Base-by-base conservation (phyloP, 2,888 invertebrate genomes). In the Stegana nigrithorax region DNA sequence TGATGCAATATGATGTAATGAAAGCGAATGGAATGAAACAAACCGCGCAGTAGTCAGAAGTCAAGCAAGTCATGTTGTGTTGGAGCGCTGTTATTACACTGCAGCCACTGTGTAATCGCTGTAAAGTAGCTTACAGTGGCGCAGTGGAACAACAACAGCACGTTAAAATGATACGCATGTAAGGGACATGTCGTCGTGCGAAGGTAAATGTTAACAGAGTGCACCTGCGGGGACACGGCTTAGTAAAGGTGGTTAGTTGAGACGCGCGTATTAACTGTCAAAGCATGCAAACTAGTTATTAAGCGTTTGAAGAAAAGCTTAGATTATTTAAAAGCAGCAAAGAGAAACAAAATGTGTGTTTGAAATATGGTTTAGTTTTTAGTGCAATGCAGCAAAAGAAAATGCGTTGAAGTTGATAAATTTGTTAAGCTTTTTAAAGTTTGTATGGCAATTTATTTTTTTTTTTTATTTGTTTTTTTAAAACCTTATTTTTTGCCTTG, bases 401-500 rank as follows among this genome's bases (percentile, higher is more conserved):
- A 55, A 60, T 59, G 60, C 25, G 32, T 59, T 65, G 14, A 23
- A 57, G 59, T 14, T 45, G 23, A 26, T 17, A 47, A 45, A 53
- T 65, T 66, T 58, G 56, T 65, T 55, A 61, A 8, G 36, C 23
- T 39, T 36, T 21, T 14, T 23, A 42, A 6, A 23, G 19, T 39
- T n/a, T 51, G 8, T 17, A 19, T 42, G 44, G n/a, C 17, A 25
- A 47, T 12, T 21, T 47, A 14, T 45, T 47, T 47, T 50, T 50
- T 50, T 55, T 21, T 2, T 25, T 50, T 2, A 27, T 51, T 55
- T 23, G 17, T 55, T 55, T 47, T 23, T 51, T 60, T 51, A 57
- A n/a, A n/a, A 59, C 47, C 26, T 61, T 65, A 66, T 59, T 53
- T 60, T 64, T 66, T 68, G 69, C 67, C 72, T 77, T 73, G 70